A percentile compares a stretch with the other conserved stretches of the same genome.
phyloP scores from a whole-genome alignment of 2,113 vertebrate species.

The Caretta caretta region DNA sequence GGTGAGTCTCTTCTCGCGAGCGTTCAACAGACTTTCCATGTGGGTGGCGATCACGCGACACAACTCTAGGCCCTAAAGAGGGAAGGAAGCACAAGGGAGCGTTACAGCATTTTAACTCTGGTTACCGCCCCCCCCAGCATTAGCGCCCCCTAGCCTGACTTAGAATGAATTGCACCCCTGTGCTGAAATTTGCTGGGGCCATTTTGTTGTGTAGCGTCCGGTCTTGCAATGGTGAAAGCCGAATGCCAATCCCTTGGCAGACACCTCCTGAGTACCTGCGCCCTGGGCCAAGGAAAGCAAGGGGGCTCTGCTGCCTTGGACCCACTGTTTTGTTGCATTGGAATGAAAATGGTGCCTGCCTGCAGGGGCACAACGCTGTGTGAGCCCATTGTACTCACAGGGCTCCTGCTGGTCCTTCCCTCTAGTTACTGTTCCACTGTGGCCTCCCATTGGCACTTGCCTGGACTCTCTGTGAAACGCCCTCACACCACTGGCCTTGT shows the following conservation, averaged over 20 bases:
- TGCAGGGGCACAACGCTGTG: too few relatives aligned
- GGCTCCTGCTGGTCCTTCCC: background rate
- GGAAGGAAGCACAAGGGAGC: background rate
- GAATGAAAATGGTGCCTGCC: background rate
- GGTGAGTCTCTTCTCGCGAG: conserved; percentile 92
- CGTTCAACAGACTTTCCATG: conserved; percentile 90
- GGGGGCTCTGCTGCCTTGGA: background rate
- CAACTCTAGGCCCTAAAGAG: conserved; percentile 90
- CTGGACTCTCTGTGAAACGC: background rate
- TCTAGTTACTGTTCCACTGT: background rate
- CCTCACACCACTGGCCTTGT: background rate
- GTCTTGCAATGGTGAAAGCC: background rate
- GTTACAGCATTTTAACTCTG: background rate
- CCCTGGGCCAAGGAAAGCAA: background rate
- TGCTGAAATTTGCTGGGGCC: background rate
- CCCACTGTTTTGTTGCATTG: too few relatives aligned
- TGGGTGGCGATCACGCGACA: conserved; percentile 94
- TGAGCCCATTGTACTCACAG: background rate
- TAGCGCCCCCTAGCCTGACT: too few relatives aligned
- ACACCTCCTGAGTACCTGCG: background rate
- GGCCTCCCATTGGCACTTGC: background rate
- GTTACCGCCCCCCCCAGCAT: too few relatives aligned
- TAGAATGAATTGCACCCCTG: background rate
- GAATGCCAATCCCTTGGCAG: background rate
- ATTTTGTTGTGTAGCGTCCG: background rate